These are phyloP conservation scores for Antheraea pernyi DNA, from an alignment of 1,140 invertebrate species.

Conservation along the genomic window DNA sequence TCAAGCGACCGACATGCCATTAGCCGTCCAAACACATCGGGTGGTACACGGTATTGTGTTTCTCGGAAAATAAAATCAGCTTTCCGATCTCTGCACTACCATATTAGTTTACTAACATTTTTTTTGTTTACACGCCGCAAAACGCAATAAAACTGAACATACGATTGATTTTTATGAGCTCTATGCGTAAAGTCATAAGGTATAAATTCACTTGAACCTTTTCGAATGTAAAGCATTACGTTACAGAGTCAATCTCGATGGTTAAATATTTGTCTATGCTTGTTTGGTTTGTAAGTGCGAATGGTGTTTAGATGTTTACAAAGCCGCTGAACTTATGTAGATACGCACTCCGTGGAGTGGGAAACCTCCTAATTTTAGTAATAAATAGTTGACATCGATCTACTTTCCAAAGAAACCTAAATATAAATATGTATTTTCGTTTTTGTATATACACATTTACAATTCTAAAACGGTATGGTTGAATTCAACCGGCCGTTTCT, in stretches of 20 bases:
- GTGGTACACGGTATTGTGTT: conserved; percentile 38
- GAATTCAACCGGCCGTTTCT: conserved; percentile 60
- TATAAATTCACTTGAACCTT: conserved; percentile 41
- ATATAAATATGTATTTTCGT: conserved; percentile 4
- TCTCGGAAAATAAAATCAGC: conserved; percentile 64
- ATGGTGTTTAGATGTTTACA: conserved; percentile 75
- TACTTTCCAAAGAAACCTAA: conserved; percentile 23
- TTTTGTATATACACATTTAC: conserved; percentile 25
- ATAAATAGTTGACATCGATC: conserved; percentile 66
- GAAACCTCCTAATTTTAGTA: conserved; percentile 60
- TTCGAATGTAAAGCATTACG: conserved; percentile 37
- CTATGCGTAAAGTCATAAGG: conserved; percentile 35
- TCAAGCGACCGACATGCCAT: conserved; percentile 23
- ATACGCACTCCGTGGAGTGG: conserved; percentile 46
- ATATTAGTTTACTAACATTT: conserved; percentile 68
- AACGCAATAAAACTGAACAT: conserved; percentile 33
- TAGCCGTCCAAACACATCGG: conserved; percentile 27
- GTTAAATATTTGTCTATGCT: conserved; percentile 74
- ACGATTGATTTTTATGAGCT: conserved; percentile 33
- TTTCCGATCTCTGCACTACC: conserved; percentile 56
- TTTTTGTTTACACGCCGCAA: conserved; percentile 40
- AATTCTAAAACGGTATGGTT: conserved; percentile 31
- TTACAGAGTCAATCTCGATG: conserved; percentile 59
- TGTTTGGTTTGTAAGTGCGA: conserved; percentile 77
- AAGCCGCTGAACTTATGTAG: conserved; percentile 62